A percentile compares a stretch with the other conserved stretches of the same genome.
Evolutionary conservation across 2,888 invertebrate genomes (phyloP).

Genomic region (Tinea trinotella): DNA sequence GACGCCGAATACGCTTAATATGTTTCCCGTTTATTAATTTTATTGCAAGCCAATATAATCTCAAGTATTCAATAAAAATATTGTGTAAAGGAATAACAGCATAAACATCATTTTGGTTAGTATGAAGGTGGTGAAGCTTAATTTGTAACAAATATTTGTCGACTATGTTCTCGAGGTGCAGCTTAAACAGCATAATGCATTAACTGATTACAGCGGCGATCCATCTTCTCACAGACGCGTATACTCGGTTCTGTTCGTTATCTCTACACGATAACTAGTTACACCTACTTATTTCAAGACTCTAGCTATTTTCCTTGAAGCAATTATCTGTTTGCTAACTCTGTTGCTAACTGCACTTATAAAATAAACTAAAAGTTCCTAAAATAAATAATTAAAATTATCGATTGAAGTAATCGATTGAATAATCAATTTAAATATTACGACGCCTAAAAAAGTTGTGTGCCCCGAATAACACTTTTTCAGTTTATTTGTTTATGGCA

Average conservation of each 20-base stretch:
- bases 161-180: slow-evolving; percentile 35
- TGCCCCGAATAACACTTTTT: no score
- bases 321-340: not conserved
- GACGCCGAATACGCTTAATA: not conserved
- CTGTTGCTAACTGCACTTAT: no score
- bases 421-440: no score
- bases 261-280: slow-evolving; percentile 9
- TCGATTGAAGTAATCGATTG: no score
- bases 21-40: slow-evolving; percentile 4
- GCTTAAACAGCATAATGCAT: slow-evolving; percentile 61
- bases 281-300: slow-evolving; percentile 10
- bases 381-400: no score
- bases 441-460: no score
- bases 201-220: slow-evolving; percentile 62
- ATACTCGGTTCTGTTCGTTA: not conserved
- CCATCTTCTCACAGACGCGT: slow-evolving; percentile 41
- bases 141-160: slow-evolving; percentile 53
- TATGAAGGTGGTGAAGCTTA: slow-evolving; percentile 34
- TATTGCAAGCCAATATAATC: not conserved
- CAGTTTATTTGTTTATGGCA: not conserved
- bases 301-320: not conserved
- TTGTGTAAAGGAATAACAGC: not conserved
- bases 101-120: not conserved
- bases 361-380: no score
- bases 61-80: not conserved